Evolutionary conservation across 2,113 vertebrate species (phyloP).

Genomic region (Phylloscopus whistleri): DNA sequence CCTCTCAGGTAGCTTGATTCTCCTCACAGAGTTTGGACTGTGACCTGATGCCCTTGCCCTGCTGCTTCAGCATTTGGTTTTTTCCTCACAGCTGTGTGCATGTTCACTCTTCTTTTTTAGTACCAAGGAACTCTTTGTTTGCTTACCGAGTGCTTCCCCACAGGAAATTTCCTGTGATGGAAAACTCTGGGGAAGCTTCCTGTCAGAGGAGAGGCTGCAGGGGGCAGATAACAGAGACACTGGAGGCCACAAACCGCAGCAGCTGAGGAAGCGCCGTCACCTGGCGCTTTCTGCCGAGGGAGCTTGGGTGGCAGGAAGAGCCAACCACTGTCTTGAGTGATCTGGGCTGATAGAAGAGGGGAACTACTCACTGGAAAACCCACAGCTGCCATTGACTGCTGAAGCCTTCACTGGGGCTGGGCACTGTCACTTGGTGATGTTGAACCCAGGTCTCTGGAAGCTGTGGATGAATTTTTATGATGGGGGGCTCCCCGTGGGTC

Average conservation of each 20-base stretch:
- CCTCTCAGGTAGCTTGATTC: not conserved
- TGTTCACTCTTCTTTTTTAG: not conserved
- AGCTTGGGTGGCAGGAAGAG: not conserved
- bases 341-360: not conserved
- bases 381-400: not conserved
- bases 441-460: not conserved
- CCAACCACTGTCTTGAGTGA: not conserved
- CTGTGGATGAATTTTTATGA: not conserved
- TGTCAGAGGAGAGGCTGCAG: constrained; percentile 61
- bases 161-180: constrained; percentile 81
- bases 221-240: constrained; percentile 61
- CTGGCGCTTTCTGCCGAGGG: not conserved
- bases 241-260: constrained; percentile 30
- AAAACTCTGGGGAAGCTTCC: constrained; percentile 77
- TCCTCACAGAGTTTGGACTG: not conserved
- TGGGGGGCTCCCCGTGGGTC: not conserved
- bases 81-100: not conserved
- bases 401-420: not conserved
- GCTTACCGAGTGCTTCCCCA: constrained; percentile 69
- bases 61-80: not conserved
- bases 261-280: not conserved
- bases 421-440: not conserved
- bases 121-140: constrained; percentile 61
- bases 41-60: not conserved
- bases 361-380: not conserved